Evolutionary conservation across 2,797 vertebrate species (phyloP), one percentile per base, ranked within the genome.

Genomic region (Echiichthys vipera): DNA sequence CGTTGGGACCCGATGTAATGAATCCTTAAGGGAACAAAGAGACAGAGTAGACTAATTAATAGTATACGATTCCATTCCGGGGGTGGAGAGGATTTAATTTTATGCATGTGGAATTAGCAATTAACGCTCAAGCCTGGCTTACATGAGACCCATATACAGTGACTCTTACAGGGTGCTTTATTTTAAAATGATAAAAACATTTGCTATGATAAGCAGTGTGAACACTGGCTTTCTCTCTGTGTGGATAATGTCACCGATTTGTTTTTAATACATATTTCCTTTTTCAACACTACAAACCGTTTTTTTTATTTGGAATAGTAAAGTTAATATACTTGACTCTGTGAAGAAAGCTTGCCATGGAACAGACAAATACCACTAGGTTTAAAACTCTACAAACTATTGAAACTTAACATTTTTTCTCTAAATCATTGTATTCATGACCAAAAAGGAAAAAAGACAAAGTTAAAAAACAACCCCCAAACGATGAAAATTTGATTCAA

Each of bases 21-120:
- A 84, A 75, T 71, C 89, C 95, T 95, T 71, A 56, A 82, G 74
- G 80, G 74, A 78, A 81, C 67, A 80, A 61, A 92, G 53, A 90
- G 51, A 86, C 69, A 86, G 64, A 87, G 63, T 14, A 88, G 81
- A 92, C 42, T 86, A 87, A 92, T 89, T 88, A 90, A 78, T 59
- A 65, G 0, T n/a, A 70, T 54, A 65, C 0, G 20, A 69, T 51
- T 71, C 2, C 14, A 84, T 55, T 45, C 59, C 45, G 17, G 32
- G 20, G 53, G 78, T 57, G 29, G 56, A 27, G 24, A 51, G 10
- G 32, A 80, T 88, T 85, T 84, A 76, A 90, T 91, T 88, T 90
- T 81, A 89, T 87, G 81, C 65, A 75, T 78, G 58, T 85, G 54
- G 71, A 93, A 93, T 91, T 83, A 86, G 79, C 67, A 84, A 90